Evolutionary conservation across 2,797 vertebrate species (phyloP), one percentile per base, ranked within the genome.

Genomic region (Oreochromis grahami): DNA sequence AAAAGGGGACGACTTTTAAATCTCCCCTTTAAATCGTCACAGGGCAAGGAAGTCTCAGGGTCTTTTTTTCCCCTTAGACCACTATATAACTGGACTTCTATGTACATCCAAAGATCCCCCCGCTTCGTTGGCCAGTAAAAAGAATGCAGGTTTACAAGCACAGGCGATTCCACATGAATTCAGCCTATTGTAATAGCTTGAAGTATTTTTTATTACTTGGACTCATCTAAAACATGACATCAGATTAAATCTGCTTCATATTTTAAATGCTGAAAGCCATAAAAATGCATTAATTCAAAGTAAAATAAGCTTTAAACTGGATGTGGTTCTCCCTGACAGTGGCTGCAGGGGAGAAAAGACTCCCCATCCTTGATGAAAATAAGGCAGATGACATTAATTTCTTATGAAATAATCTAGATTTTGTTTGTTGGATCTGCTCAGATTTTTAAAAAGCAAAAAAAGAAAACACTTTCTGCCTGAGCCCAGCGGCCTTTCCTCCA

Each of bases 391-490:
- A 88, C 83, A 76, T 91, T 86, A 80, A 91, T 86, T 92, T 87
- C 51, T 77, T 85, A 15, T 86, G 89, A 93, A 93, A 90, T 91
- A 74, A 89, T 90, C 84, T 81, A 70, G 87, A 93, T 86, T 89
- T 84, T 88, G 83, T 87, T 86, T 84, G 89, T 90, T 87, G 90
- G 88, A 92, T 78, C 50, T 6, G 50, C 74, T 92, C 60, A 8
- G 45, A 85, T 76, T 81, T 2, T 63, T 63, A 70, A 45, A 43
- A 70, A 70, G 24, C 38, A 72, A 17, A 48, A 48, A 72, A 72
- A 48, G 26, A 29, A 72, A 79, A 6, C 55, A 81, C 79, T 87
- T 87, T 90, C 80, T 82, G 88, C 80, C 56, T 55, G 70, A 80
- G 88, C 88, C 87, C 84, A 34, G 79, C 77, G 78, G 92, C 84